Conservation (phyloP, 2,113 vertebrate species). For the Nasalis larvatus region DNA sequence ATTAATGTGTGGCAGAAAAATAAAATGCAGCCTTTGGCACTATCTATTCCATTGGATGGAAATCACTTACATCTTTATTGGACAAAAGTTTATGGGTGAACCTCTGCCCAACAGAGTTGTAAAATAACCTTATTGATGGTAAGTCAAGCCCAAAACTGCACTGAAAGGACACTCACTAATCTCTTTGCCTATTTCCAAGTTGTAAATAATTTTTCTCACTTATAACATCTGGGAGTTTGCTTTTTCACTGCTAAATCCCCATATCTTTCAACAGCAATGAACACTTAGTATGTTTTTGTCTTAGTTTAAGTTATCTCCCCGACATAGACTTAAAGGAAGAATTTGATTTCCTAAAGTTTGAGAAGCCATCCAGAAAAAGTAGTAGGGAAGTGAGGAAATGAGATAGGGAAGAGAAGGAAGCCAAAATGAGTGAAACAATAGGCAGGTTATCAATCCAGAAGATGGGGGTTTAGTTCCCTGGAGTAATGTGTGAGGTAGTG, state of each 20-base stretch:
- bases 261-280: not conserved
- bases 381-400: not conserved
- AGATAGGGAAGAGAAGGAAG: not conserved
- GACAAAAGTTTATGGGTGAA: constrained; percentile 34
- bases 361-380: not conserved
- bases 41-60: not conserved
- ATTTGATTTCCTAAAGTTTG: not conserved
- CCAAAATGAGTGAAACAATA: not conserved
- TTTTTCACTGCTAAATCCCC: not conserved
- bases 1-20: not conserved
- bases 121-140: not conserved
- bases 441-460: not conserved
- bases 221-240: not conserved
- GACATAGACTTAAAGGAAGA: not conserved
- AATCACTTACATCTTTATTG: constrained; percentile 42
- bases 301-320: not conserved
- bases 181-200: not conserved
- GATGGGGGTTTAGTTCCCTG: not conserved
- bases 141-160: not conserved
- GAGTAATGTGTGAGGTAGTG: not conserved
- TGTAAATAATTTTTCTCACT: constrained; percentile 5
- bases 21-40: constrained; percentile 22
- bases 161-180: not conserved
- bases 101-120: not conserved
- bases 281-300: not conserved